Evolutionary conservation across 2,797 vertebrate species (phyloP).

Genomic region (Pygocentrus nattereri): DNA sequence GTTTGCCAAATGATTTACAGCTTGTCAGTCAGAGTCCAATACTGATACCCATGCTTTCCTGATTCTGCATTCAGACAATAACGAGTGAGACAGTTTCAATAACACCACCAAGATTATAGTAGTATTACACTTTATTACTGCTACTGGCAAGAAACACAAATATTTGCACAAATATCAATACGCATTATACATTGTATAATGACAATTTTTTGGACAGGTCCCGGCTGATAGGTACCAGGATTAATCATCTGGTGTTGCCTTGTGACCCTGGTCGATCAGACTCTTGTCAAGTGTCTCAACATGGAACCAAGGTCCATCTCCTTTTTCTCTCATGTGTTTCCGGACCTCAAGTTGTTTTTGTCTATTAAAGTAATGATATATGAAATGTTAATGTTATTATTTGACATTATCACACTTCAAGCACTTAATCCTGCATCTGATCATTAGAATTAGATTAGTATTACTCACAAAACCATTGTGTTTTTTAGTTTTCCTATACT

Average conservation of each 20-base stretch:
- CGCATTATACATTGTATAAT: conserved; percentile 58
- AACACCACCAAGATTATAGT: not conserved
- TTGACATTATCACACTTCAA: not conserved
- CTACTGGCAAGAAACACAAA: conserved; percentile 70
- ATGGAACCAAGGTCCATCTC: conserved; percentile 93
- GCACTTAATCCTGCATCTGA: not conserved
- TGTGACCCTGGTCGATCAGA: conserved; percentile 81
- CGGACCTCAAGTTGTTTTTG: conserved; percentile 80
- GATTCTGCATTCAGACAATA: not conserved
- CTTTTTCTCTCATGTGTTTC: conserved; percentile 85
- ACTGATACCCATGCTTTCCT: no score
- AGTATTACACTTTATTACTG: conserved; percentile 77
- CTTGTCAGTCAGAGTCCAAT: no score
- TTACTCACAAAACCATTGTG: not conserved
- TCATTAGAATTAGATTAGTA: not conserved
- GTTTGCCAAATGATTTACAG: no score
- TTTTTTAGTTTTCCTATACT: no score
- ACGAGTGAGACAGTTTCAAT: not conserved
- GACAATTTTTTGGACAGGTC: conserved; percentile 28
- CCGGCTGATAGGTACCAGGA: not conserved
- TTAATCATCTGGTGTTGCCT: conserved; percentile 88
- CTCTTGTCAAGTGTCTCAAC: conserved; percentile 79
- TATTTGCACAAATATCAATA: conserved; percentile 60
- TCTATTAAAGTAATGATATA: conserved; percentile 71
- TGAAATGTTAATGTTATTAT: not conserved